Conservation (phyloP, 2,113 vertebrate species). For the Artemisiospiza belli region DNA sequence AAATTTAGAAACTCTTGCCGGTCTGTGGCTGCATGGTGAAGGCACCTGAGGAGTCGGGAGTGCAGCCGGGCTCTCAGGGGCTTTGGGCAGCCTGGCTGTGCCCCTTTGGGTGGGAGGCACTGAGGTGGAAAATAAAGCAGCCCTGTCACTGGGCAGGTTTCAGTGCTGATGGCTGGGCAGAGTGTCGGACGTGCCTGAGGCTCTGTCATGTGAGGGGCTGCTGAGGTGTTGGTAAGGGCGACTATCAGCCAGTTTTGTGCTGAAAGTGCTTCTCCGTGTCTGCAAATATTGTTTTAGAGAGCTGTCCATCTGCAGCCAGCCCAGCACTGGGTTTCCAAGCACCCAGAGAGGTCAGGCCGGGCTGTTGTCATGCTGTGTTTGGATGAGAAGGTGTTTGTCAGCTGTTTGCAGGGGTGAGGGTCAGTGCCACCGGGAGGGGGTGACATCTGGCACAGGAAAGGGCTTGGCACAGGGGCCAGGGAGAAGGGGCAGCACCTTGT, state of each 20-base stretch:
- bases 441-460: fast-evolving
- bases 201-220: not conserved
- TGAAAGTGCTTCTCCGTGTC: not conserved
- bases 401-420: not conserved
- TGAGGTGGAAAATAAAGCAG: not conserved
- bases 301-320: not conserved
- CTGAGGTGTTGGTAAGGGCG: not conserved
- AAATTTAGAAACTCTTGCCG: too few relatives aligned
- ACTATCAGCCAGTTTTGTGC: fast-evolving
- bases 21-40: fast-evolving
- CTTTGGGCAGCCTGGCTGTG: not conserved
- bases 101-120: fast-evolving
- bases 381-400: not conserved
- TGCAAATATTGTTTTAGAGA: constrained; percentile 11
- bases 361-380: not conserved
- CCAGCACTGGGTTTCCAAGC: not conserved
- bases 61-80: not conserved
- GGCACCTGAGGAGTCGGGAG: not conserved
- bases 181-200: not conserved
- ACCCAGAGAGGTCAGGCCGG: fast-evolving
- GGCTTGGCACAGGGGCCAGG: too few relatives aligned
- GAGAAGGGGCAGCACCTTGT: fast-evolving
- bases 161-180: not conserved
- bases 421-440: fast-evolving
- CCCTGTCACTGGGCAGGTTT: fast-evolving